A percentile compares a stretch with the other conserved stretches of the same genome.
These are phyloP conservation scores for Denticeps clupeoides DNA, from an alignment of 2,797 vertebrate species.

Conservation along the genomic window DNA sequence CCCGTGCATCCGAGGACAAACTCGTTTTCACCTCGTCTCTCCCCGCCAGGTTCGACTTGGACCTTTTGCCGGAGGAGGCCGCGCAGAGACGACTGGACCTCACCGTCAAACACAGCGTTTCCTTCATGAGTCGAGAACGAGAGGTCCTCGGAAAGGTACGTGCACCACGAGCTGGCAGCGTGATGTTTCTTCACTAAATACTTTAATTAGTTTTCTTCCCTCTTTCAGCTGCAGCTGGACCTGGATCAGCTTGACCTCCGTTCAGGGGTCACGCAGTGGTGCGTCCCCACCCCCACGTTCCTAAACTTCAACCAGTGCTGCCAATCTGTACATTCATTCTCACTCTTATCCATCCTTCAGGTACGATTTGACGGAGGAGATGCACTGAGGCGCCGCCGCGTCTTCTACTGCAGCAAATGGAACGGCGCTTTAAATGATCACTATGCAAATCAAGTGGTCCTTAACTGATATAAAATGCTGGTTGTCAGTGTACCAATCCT, in stretches of 20 bases:
- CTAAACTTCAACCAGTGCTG: neutral
- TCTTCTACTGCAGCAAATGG: too few species aligned
- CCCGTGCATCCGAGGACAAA: too few species aligned
- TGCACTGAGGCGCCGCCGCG: too few species aligned
- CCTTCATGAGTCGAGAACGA: slow-evolving; percentile 82
- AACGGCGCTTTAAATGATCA: too few species aligned
- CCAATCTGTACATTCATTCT: neutral
- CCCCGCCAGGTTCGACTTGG: slow-evolving; percentile 76
- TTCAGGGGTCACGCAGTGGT: slow-evolving; percentile 71
- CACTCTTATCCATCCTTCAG: slow-evolving; percentile 39
- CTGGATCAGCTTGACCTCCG: slow-evolving; percentile 72
- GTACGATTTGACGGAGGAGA: slow-evolving; percentile 59
- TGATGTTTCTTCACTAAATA: neutral
- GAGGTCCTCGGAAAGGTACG: slow-evolving; percentile 80
- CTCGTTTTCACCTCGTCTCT: neutral
- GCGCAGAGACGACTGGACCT: slow-evolving; percentile 67
- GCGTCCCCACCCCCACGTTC: slow-evolving; percentile 23
- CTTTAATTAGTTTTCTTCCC: slow-evolving; percentile 1
- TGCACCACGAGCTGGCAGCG: neutral
- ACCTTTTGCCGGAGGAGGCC: slow-evolving; percentile 70
- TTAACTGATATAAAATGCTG: too few species aligned
- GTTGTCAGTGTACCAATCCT: too few species aligned
- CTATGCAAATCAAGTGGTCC: too few species aligned
- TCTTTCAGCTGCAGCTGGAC: slow-evolving; percentile 67
- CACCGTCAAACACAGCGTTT: slow-evolving; percentile 75